Evolutionary conservation across 2,888 invertebrate genomes (phyloP).

Genomic region (Apotomis capreana): DNA sequence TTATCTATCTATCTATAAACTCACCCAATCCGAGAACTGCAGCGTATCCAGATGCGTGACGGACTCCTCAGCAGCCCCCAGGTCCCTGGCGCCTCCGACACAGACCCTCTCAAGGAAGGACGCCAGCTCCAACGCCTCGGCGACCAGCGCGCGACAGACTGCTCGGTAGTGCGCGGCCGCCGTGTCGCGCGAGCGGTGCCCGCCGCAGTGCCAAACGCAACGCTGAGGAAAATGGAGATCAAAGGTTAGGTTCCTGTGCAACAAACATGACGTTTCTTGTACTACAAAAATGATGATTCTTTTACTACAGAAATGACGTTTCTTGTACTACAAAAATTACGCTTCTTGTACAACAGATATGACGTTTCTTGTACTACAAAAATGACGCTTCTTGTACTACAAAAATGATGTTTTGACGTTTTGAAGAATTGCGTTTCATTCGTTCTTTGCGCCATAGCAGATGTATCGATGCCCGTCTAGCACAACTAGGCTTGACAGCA

Average conservation of each 20-base stretch:
- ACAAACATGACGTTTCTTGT: too few species aligned
- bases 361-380: too few species aligned
- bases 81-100: constrained; percentile 85
- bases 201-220: constrained; percentile 78
- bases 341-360: too few species aligned
- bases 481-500: too few species aligned
- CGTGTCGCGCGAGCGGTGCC: constrained; percentile 79
- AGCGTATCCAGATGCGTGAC: constrained; percentile 90
- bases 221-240: constrained; percentile 58
- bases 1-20: constrained; percentile 51
- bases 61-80: constrained; percentile 86
- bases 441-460: too few species aligned
- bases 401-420: too few species aligned
- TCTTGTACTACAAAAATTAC: too few species aligned
- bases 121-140: constrained; percentile 95
- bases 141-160: constrained; percentile 95
- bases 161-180: constrained; percentile 94
- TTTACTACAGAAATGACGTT: too few species aligned
- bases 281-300: too few species aligned
- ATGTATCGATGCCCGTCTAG: too few species aligned
- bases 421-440: too few species aligned
- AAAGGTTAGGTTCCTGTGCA: not conserved
- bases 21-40: constrained; percentile 95
- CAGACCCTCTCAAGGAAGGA: constrained; percentile 94
- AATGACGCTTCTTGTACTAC: too few species aligned